phyloP scores from a whole-genome alignment of 2,113 vertebrate genomes.

The Trichechus manatus region DNA sequence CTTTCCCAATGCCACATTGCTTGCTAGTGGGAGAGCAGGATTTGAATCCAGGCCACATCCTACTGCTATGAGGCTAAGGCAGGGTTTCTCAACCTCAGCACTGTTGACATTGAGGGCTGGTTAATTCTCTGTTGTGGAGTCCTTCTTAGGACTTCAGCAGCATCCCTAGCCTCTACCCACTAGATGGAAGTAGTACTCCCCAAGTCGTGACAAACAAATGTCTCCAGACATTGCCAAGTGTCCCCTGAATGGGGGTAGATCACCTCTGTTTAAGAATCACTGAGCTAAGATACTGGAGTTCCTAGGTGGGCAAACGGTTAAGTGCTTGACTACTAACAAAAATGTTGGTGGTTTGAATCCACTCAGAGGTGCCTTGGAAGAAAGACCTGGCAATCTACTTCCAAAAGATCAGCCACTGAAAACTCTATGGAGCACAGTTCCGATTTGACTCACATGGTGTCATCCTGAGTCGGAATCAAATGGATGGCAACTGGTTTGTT shows the following conservation, averaged over 20 bases:
- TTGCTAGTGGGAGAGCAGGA: background rate
- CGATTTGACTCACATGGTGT: background rate
- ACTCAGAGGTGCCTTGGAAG: background rate
- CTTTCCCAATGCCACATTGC: background rate
- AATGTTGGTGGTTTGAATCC: background rate
- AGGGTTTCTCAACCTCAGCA: background rate
- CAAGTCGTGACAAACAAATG: background rate
- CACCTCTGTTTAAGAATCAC: background rate
- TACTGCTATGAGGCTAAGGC: background rate
- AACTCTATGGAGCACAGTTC: background rate
- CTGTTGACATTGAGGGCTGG: background rate
- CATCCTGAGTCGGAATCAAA: background rate
- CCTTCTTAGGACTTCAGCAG: background rate
- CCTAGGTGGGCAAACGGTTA: background rate
- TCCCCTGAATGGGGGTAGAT: background rate
- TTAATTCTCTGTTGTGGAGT: background rate
- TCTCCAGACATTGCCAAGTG: background rate
- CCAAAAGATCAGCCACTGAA: background rate
- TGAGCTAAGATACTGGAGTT: background rate
- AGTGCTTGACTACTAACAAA: background rate
- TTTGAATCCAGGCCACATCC: background rate
- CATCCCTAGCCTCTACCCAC: background rate
- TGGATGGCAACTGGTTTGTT: too few species aligned
- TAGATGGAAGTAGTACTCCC: background rate
- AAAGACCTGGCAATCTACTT: background rate